phyloP scores from a whole-genome alignment of 2,888 invertebrate species.

The Embidobia sp. region DNA sequence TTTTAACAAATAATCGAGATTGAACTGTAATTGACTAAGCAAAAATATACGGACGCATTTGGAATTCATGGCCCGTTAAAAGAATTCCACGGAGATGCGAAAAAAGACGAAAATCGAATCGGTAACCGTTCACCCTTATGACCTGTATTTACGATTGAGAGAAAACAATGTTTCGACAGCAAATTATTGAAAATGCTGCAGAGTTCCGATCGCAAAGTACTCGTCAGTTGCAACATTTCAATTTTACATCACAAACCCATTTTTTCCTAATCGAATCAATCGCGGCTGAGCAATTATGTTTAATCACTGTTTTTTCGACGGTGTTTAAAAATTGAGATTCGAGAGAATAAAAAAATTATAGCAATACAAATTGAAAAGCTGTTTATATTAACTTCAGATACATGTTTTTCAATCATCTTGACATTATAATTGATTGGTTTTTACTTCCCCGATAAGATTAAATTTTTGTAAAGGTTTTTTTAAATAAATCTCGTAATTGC shows the following conservation, averaged over 20 bases:
- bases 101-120: constrained; percentile 41
- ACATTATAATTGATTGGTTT: too few relatives aligned
- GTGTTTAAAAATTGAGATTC: too few relatives aligned
- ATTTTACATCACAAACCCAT: not conserved
- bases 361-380: too few relatives aligned
- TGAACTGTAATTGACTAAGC: constrained; percentile 37
- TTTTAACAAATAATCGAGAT: constrained; percentile 30
- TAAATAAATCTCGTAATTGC: too few relatives aligned
- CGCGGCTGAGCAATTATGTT: too few relatives aligned
- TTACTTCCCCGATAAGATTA: too few relatives aligned
- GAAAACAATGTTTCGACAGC: constrained; percentile 37
- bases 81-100: constrained; percentile 15
- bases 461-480: too few relatives aligned
- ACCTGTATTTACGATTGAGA: constrained; percentile 37
- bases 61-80: constrained; percentile 36
- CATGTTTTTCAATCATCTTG: too few relatives aligned
- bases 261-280: too few relatives aligned
- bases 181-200: constrained; percentile 29
- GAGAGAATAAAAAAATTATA: too few relatives aligned
- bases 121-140: constrained; percentile 30
- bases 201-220: constrained; percentile 13
- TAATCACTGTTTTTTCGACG: too few relatives aligned
- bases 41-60: constrained; percentile 17
- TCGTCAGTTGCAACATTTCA: constrained; percentile 3
- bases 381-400: too few relatives aligned